Evolutionary conservation across 2,888 invertebrate species (phyloP), one percentile per base, ranked within the genome.

Genomic region (Crocallis elinguaria): DNA sequence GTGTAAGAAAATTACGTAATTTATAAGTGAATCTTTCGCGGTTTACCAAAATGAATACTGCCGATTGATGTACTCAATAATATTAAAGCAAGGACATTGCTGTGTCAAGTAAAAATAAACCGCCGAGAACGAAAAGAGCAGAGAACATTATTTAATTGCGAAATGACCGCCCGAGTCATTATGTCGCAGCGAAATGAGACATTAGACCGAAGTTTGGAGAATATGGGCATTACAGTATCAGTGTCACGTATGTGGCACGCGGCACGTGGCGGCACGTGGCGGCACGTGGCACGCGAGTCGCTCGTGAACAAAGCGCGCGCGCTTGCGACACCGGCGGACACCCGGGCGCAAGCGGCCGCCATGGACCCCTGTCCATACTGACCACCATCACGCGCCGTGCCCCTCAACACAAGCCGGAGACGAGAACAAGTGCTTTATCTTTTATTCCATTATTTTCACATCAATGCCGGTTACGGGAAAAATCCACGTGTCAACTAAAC

Each of bases 281-380:
- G 37, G n/a, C 43, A 41, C 13, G 45, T 60, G n/a, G n/a, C n/a
- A n/a, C n/a, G n/a, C n/a, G n/a, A n/a, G n/a, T n/a, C n/a, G n/a
- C 54, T 56, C 44, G 55, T 36, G 42, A 43, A 53, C 61, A 57
- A 61, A 43, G 50, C 54, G 51, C 62, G 52, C 48, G 29, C 16
- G 16, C 46, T 60, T 54, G 52, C 60, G 49, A 27, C 45, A 58
- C 42, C 29, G 19, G 13, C 14, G 3, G n/a, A n/a, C 9, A 17
- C 30, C 21, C 13, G 48, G 49, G 33, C 52, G 37, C 53, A 45
- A 56, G 29, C 46, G 49, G 25, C 17, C 53, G 30, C 23, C 13
- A 43, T 44, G 17, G 35, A 48, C 43, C 52, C 19, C 52, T 49
- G 25, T 50, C 13, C 21, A 23, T 41, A 27, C 27, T 3, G 32